Base-by-base conservation (phyloP, 1,140 invertebrate genomes). In the Drosophila lini region DNA sequence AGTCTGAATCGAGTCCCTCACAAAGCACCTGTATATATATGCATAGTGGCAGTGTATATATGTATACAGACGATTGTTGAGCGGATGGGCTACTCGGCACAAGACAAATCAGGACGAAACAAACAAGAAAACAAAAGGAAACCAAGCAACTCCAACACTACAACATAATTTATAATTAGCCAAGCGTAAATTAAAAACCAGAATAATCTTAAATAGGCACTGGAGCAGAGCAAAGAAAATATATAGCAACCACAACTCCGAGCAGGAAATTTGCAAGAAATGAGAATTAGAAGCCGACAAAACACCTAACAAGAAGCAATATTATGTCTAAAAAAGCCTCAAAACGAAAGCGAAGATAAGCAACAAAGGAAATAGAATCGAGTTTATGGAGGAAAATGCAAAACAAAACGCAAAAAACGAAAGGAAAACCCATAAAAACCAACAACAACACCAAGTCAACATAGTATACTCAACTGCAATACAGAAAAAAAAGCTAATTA, bases 381-480 rank as follows among this genome's bases (percentile, higher is more conserved):
- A 19, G 19, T 19, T 19, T 19, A 19, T 19, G 19, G 19, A 19
- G 19, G 19, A 19, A 19, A 19, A 19, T 19, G 3, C 28, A 15
- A 50, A 73, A 55, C 28, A 61, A 67, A 69, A 13, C 41, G n/a
- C 32, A 71, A 58, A 19, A 42, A 44, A 40, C 10, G 32, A 55
- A 56, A 44, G 53, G 56, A 42, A 36, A 31, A 73, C 41, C 53
- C 56, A 65, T 9, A 67, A 34, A 28, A 48, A 31, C 5, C 25
- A 74, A 28, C 31, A 57, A 62, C 40, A 52, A 45, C 42, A 57
- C 47, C 47, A 62, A 82, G 80, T 88, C 84, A 84, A 88, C 84
- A 73, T 89, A 88, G 84, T 88, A 88, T 89, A 88, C 84, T 88
- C 85, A 89, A 89, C 52, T 83, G 83, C 83, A 88, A 86, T 88